phyloP scores from a whole-genome alignment of 2,888 invertebrate species.

The Pyralis farinalis region DNA sequence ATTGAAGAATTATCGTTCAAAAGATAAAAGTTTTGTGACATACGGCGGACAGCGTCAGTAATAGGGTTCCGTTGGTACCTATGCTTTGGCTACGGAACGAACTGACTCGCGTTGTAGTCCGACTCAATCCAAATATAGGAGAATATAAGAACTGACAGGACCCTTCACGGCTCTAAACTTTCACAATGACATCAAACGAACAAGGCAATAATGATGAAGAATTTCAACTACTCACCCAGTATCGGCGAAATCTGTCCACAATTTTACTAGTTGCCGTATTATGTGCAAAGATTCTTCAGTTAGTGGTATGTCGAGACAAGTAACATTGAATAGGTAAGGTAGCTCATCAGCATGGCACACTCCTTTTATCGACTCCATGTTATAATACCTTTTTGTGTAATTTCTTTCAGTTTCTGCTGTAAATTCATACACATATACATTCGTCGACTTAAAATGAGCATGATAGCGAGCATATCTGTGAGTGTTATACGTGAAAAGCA shows the following conservation, averaged over 20 bases:
- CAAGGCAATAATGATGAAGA: too few relatives aligned
- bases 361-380: slow-evolving; percentile 51
- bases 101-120: too few relatives aligned
- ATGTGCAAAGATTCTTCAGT: slow-evolving; percentile 47
- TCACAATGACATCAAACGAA: too few relatives aligned
- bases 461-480: slow-evolving; percentile 55
- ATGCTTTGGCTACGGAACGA: too few relatives aligned
- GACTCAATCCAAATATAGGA: too few relatives aligned
- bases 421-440: slow-evolving; percentile 62
- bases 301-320: slow-evolving; percentile 52
- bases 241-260: slow-evolving; percentile 64
- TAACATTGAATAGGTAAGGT: slow-evolving; percentile 59
- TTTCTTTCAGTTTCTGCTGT: slow-evolving; percentile 62
- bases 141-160: too few relatives aligned
- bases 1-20: too few relatives aligned
- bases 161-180: too few relatives aligned
- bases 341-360: slow-evolving; percentile 70
- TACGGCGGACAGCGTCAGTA: too few relatives aligned
- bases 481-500: slow-evolving; percentile 57
- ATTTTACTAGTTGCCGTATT: slow-evolving; percentile 43
- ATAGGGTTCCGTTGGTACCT: too few relatives aligned
- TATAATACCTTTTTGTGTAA: slow-evolving; percentile 52
- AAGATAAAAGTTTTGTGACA: too few relatives aligned
- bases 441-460: slow-evolving; percentile 27
- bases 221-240: slow-evolving; percentile 57